Evolutionary conservation across 2,888 invertebrate genomes (phyloP).

Genomic region (Ochropleura plecta): DNA sequence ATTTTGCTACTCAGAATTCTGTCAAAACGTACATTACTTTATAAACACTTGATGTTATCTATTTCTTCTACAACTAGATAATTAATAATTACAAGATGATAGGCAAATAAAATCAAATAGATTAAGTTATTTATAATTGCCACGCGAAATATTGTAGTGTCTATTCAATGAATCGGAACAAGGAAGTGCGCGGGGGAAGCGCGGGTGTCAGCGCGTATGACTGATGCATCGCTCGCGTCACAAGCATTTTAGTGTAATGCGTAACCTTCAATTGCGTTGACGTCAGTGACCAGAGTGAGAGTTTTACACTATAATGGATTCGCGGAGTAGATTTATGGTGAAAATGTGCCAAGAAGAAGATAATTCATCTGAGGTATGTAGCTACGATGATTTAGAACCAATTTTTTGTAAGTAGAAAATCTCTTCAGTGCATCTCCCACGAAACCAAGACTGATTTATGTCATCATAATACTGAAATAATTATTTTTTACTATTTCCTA

Average conservation of each 20-base stretch:
- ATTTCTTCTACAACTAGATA: no score
- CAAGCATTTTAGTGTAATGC: slow-evolving; percentile 13
- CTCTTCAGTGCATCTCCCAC: no score
- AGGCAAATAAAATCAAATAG: no score
- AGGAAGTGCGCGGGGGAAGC: no score
- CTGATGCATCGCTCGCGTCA: slow-evolving; percentile 19
- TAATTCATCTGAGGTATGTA: slow-evolving; percentile 23
- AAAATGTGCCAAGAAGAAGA: slow-evolving; percentile 29
- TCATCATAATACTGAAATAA: slow-evolving; percentile 14
- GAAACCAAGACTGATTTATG: slow-evolving; percentile 8
- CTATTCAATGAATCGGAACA: no score
- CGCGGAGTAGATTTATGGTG: slow-evolving; percentile 31
- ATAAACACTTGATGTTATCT: no score
- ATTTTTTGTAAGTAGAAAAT: slow-evolving; percentile 12
- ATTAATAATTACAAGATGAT: no score
- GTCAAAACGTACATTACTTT: no score
- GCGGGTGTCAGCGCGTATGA: slow-evolving; percentile 14
- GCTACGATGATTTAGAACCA: slow-evolving; percentile 9
- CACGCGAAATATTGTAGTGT: no score
- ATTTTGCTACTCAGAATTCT: no score
- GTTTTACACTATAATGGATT: slow-evolving; percentile 18
- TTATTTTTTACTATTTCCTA: slow-evolving; percentile 20
- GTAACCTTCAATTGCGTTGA: slow-evolving; percentile 30
- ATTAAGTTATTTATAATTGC: no score
- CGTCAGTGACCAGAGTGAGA: slow-evolving; percentile 27